Conservation (phyloP, 2,888 invertebrate species). For the Nematopogon swammerdamellus region DNA sequence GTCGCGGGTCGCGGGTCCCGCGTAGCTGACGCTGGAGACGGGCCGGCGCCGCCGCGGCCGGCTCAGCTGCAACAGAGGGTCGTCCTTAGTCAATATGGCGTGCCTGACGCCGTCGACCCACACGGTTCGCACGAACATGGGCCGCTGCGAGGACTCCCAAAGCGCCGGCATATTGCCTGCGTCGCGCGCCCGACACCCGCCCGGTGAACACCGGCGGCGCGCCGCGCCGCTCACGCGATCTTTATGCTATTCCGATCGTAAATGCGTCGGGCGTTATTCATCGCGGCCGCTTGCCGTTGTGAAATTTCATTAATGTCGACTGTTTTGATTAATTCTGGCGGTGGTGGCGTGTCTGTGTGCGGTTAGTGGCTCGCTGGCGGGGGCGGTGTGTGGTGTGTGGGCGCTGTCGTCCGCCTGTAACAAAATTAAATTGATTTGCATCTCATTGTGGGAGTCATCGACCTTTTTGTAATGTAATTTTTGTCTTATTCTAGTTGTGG, state of each 20-base stretch:
- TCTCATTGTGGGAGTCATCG: too few relatives aligned
- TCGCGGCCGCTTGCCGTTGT: too few relatives aligned
- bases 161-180: slow-evolving; percentile 45
- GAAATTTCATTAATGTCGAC: too few relatives aligned
- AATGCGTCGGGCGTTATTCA: too few relatives aligned
- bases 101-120: slow-evolving; percentile 73
- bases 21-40: slow-evolving; percentile 29
- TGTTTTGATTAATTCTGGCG: too few relatives aligned
- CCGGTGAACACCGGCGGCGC: background rate
- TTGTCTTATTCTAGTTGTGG: too few relatives aligned
- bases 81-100: slow-evolving; percentile 64
- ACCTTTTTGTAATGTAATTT: too few relatives aligned
- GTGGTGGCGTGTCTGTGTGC: too few relatives aligned
- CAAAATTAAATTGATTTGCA: background rate
- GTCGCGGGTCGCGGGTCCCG: too few relatives aligned
- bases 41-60: slow-evolving; percentile 25
- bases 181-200: slow-evolving; percentile 15
- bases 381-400: background rate
- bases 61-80: slow-evolving; percentile 41
- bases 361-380: background rate
- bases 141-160: slow-evolving; percentile 62
- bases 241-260: background rate
- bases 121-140: slow-evolving; percentile 59
- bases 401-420: background rate
- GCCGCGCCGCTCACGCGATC: slow-evolving; percentile 14